Evolutionary conservation across 2,888 invertebrate species (phyloP), one percentile per base, ranked within the genome.

Genomic region (Hirtodrosophila trivittata): DNA sequence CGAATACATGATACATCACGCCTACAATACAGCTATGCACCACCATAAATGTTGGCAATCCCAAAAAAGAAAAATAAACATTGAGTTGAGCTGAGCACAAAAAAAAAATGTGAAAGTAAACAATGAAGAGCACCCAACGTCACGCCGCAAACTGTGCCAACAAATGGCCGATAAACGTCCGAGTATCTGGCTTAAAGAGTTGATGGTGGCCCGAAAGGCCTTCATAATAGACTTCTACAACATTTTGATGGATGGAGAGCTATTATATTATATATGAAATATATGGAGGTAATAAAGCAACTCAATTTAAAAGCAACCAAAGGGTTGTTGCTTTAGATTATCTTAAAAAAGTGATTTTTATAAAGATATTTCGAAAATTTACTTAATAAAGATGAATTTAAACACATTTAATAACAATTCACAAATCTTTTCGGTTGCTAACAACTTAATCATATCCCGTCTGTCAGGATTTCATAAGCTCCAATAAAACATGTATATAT

Each of bases 141-240:
- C 46, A 14, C 51, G 35, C 51, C 63, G 32, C 42, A 37, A 43
- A 55, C 60, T 38, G 13, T 18, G 51, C 45, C 16, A 35, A 39
- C 51, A 35, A 28, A 46, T 37, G 41, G 50, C 41, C 12, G n/a
- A 46, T 50, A 49, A 42, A 57, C 5, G 26, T 28, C 43, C 13
- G 14, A 32, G 28, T 39, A 49, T 52, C 59, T 54, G 54, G 59
- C 55, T 66, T 60, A 26, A 55, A 47, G 67, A 56, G 67, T 56
- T 67, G 51, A 55, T 38, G 30, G 9, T 47, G 30, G 35, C 30
- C 25, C 46, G 18, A 51, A 41, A 21, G 32, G 18, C 39, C 18
- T 66, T 39, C 25, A 14, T 8, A 28, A 42, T 51, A 32, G 25
- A 35, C 33, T 42, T 66, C 28, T 13, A 25, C 12, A 66, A 18